Evolutionary conservation across 2,888 invertebrate species (phyloP), one percentile per base, ranked within the genome.

Genomic region (Stenotaenia linearis): DNA sequence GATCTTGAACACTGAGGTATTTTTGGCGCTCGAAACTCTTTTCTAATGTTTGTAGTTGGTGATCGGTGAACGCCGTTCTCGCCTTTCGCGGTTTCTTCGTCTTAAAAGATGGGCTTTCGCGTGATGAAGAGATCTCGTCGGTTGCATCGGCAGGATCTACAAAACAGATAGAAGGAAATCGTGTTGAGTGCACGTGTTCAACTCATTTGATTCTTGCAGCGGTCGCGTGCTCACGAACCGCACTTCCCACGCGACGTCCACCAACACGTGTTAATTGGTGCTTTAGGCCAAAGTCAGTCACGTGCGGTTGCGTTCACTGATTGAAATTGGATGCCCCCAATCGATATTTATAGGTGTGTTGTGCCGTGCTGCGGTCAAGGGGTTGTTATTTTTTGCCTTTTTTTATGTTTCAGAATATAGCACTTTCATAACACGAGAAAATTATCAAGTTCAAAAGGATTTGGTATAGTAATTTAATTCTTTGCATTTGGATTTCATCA

Each of bases 11-110:
- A 86, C 95, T 95, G 82, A 97, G 91, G 89, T 97, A 98, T 88
- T 98, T 98, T 88, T 98, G 98, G 82, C 96, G 89, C 88, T 98
- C 97, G 87, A 98, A 98, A 83, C 94, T 96, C 87, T 97, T 96
- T 88, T 98, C 98, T 85, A 98, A 88, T 23, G 97, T 96, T 86
- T 96, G 96, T 82, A 98, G 90, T 87, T 98, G 98, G 86, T 98
- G 95, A 89, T 99, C 99, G 69, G 98, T 98, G 89, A 99, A 99
- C 69, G 99, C 99, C 28, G 98, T 98, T 81, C 98, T 89, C 74
- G 98, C 98, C 88, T 98, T 98, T 82, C 98, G 89, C 85, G 97
- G 97, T 87, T 98, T 98, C 90, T 97, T 97, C 84, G 91, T 81
- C 80, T 85, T 85, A 80, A 80, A 40, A 30, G 80, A 79, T 12